A percentile compares a stretch with the other conserved stretches of the same genome.
Conservation (phyloP, 2,888 invertebrate species). For the Aporophyla nigra region DNA sequence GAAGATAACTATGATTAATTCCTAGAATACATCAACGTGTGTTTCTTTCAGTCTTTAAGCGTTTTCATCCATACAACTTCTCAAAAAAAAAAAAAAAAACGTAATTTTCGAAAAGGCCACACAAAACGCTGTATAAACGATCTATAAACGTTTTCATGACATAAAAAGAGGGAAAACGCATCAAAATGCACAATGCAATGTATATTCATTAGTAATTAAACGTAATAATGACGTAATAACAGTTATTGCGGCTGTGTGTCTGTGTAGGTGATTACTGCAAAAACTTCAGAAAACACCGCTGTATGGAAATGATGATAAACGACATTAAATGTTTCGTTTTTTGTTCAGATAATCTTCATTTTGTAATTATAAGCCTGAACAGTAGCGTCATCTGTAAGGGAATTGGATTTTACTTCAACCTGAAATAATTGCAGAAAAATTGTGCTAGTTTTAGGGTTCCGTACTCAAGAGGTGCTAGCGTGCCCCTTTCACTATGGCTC, state of each 20-base stretch:
- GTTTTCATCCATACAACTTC: neutral
- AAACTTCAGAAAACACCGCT: constrained; percentile 31
- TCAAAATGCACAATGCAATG: constrained; percentile 39
- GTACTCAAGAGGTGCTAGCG: neutral
- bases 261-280: constrained; percentile 49
- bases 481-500: neutral
- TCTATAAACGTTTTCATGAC: constrained; percentile 23
- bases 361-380: constrained; percentile 32
- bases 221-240: constrained; percentile 59
- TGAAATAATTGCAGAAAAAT: constrained; percentile 6
- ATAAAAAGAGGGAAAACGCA: constrained; percentile 31
- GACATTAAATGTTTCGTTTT: constrained; percentile 47
- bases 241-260: constrained; percentile 36
- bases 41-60: neutral
- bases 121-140: constrained; percentile 19
- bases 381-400: neutral
- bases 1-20: neutral
- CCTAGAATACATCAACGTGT: neutral
- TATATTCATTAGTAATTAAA: constrained; percentile 64
- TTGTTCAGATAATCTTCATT: constrained; percentile 20
- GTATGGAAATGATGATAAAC: constrained; percentile 49
- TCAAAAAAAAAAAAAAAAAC: constrained; percentile 41
- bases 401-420: constrained; percentile 1
- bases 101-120: constrained; percentile 44
- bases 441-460: neutral